A percentile compares a stretch with the other conserved stretches of the same genome.
These are phyloP conservation scores for Ganaspis brasiliensis DNA, from an alignment of 2,888 invertebrate genomes.

Conservation along the genomic window DNA sequence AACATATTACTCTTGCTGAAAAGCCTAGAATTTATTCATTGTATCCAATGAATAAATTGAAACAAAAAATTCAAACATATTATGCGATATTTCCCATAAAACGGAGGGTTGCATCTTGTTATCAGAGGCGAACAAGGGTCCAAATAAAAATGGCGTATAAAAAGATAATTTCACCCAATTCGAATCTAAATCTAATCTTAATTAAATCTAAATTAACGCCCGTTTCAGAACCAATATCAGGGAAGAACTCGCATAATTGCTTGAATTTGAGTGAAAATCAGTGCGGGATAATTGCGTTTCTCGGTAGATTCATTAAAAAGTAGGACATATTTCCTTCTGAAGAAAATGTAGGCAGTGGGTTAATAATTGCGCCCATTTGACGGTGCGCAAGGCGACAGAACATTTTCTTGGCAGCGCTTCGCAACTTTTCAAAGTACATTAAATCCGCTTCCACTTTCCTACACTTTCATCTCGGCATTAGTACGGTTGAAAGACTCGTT, in stretches of 20 bases:
- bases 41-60: constrained; percentile 15
- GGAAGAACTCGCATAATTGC: neutral
- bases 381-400: neutral
- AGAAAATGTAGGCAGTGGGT: neutral
- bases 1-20: neutral
- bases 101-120: neutral
- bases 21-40: neutral
- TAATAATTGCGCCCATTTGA: constrained; percentile 15
- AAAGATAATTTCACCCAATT: neutral
- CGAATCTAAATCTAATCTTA: neutral
- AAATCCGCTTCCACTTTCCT: constrained; percentile 31
- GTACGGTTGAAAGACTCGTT: constrained; percentile 9
- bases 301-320: neutral
- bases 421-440: constrained; percentile 27
- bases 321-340: constrained; percentile 3
- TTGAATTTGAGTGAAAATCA: constrained; percentile 6
- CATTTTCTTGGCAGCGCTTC: constrained; percentile 3
- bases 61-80: constrained; percentile 3
- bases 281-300: constrained; percentile 1
- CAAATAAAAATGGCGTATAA: neutral
- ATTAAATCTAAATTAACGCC: neutral
- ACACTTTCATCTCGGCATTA: constrained; percentile 12
- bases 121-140: neutral
- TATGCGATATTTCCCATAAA: neutral
- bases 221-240: neutral